Conservation (phyloP, 2,113 vertebrate species). For the Pomatostomus ruficeps region DNA sequence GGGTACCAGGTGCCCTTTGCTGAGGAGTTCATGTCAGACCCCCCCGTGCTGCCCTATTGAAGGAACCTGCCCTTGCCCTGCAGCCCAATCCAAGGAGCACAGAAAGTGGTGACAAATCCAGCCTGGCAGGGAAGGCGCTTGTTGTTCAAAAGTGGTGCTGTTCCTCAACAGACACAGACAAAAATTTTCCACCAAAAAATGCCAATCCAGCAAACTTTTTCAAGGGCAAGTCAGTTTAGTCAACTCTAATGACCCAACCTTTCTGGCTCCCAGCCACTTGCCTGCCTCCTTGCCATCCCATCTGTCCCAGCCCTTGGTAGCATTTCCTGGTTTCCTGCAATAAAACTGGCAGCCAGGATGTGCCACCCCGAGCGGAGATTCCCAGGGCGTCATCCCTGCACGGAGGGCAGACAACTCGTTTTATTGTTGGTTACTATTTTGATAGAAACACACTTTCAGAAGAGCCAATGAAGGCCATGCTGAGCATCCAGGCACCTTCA, state of each 20-base stretch:
- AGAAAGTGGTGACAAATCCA: not conserved
- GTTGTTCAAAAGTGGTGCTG: not conserved
- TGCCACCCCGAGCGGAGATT: not conserved
- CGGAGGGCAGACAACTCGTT: not conserved
- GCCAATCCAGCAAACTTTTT: not conserved
- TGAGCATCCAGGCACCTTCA: not conserved
- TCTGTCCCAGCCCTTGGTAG: not conserved
- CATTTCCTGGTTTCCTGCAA: not conserved
- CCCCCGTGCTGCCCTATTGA: fast-evolving
- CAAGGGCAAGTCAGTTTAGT: not conserved
- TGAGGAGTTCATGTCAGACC: not conserved
- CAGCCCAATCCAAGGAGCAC: not conserved
- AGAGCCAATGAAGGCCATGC: not conserved
- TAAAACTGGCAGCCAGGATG: not conserved
- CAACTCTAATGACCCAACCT: not conserved
- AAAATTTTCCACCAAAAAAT: not conserved
- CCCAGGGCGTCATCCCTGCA: not conserved
- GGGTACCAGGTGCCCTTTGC: not conserved
- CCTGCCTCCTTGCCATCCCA: not conserved
- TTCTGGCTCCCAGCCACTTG: not conserved
- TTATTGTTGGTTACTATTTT: not conserved
- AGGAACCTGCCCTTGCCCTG: not conserved
- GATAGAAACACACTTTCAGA: not conserved
- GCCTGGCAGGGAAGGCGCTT: not conserved
- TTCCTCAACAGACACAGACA: not conserved